A percentile compares a stretch with the other conserved stretches of the same genome.
Conservation (phyloP, 53 echinoderm and acorn worm species). For the Paracentrotus lividus region DNA sequence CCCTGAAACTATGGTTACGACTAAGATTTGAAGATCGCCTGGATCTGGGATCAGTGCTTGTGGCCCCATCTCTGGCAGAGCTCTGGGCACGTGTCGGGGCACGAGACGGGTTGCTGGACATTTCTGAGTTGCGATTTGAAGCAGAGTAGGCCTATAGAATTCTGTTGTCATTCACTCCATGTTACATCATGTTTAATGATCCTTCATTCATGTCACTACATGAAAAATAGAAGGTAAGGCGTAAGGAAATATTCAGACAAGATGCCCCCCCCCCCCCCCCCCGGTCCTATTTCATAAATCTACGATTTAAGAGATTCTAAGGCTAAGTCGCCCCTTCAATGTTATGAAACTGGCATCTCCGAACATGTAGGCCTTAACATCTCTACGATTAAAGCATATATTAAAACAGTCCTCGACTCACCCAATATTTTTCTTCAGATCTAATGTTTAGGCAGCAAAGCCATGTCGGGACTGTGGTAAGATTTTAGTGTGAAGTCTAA, state of each 20-base stretch:
- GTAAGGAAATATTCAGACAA: neutral
- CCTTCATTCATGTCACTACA: neutral
- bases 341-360: too few species aligned
- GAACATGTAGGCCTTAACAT: too few species aligned
- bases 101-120: slow-evolving; percentile 40
- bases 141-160: neutral
- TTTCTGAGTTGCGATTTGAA: neutral
- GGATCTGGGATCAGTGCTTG: neutral
- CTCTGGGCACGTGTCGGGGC: slow-evolving; percentile 46
- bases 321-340: too few species aligned
- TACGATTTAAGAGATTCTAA: too few species aligned
- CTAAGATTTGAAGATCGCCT: neutral
- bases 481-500: too few species aligned
- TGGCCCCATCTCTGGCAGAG: neutral
- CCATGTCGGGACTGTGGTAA: too few species aligned
- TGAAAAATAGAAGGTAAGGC: neutral
- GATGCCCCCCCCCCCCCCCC: too few species aligned
- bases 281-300: too few species aligned
- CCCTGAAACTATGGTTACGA: neutral
- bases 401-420: too few species aligned
- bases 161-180: neutral
- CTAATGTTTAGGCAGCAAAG: too few species aligned
- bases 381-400: too few species aligned
- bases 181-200: neutral
- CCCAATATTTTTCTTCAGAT: too few species aligned